Percentiles rank a stretch among this genome's conserved stretches.
Conservation (phyloP, 2,113 vertebrate species). For the Hassar affinis region DNA sequence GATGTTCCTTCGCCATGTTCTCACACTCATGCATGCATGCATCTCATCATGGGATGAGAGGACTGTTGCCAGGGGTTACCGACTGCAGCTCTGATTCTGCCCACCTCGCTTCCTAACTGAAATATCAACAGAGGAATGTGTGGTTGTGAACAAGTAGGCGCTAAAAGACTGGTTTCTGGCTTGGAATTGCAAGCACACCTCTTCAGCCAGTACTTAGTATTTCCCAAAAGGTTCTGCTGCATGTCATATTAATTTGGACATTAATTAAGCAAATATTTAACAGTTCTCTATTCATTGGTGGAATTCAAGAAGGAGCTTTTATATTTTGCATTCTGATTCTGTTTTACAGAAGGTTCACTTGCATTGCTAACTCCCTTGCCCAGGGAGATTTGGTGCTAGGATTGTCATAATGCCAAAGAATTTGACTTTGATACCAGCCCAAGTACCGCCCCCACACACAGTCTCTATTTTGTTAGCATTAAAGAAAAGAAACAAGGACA, state of each 20-base stretch:
- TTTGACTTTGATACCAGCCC: not conserved
- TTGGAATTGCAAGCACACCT: not conserved
- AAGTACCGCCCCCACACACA: no score
- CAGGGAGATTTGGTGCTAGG: not conserved
- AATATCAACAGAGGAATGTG: conserved; percentile 17
- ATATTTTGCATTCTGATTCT: not conserved
- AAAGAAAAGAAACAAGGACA: not conserved
- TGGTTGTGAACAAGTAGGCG: not conserved
- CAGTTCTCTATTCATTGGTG: not conserved
- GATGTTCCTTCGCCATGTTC: not conserved
- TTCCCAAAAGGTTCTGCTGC: not conserved
- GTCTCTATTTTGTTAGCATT: not conserved
- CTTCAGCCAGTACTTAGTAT: not conserved
- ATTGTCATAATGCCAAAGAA: no score
- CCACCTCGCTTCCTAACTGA: not conserved
- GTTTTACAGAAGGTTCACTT: not conserved
- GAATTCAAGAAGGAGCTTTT: not conserved
- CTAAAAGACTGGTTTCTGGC: not conserved
- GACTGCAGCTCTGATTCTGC: conserved; percentile 14
- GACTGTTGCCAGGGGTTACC: conserved; percentile 22
- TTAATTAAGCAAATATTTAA: not conserved
- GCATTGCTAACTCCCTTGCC: no score
- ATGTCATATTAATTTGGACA: not conserved
- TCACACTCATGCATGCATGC: not conserved
- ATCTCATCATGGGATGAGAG: not conserved